phyloP scores from a whole-genome alignment of 1,140 invertebrate species.

The Frieseomelitta varia region DNA sequence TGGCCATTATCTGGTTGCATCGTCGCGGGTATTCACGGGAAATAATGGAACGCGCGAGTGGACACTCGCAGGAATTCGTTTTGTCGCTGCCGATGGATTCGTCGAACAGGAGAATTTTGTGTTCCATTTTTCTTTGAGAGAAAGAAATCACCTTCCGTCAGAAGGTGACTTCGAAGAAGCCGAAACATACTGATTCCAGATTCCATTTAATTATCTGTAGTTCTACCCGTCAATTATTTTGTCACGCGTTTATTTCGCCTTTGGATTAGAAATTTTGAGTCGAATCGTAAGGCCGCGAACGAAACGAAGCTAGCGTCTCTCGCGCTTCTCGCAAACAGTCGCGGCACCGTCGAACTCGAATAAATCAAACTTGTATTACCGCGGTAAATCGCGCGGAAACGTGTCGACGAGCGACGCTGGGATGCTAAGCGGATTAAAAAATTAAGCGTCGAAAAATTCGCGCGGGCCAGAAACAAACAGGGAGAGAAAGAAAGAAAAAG shows the following conservation, averaged over 20 bases:
- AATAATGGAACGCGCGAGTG: not conserved
- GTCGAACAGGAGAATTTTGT: not conserved
- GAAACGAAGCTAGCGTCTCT: not conserved
- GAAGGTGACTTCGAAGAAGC: too few species aligned
- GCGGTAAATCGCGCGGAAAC: constrained; percentile 31
- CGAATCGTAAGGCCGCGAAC: too few species aligned
- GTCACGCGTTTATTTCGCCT: too few species aligned
- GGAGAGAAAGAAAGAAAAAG: too few species aligned
- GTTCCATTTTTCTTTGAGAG: not conserved
- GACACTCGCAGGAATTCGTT: not conserved
- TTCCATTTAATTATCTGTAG: too few species aligned
- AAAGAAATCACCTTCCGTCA: not conserved
- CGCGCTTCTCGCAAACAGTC: not conserved
- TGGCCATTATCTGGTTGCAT: constrained; percentile 1
- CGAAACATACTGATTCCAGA: too few species aligned
- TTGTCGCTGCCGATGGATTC: not conserved
- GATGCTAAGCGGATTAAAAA: constrained; percentile 42
- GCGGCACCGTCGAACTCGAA: not conserved
- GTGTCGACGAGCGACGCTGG: not conserved
- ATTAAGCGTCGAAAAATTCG: constrained; percentile 54
- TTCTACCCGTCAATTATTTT: too few species aligned
- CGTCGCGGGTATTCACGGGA: not conserved
- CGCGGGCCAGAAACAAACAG: not conserved
- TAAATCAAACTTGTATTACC: constrained; percentile 7
- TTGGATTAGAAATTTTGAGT: too few species aligned